A percentile compares a stretch with the other conserved stretches of the same genome.
phyloP scores from a whole-genome alignment of 2,888 invertebrate genomes.

The Brachyopa scutellaris region DNA sequence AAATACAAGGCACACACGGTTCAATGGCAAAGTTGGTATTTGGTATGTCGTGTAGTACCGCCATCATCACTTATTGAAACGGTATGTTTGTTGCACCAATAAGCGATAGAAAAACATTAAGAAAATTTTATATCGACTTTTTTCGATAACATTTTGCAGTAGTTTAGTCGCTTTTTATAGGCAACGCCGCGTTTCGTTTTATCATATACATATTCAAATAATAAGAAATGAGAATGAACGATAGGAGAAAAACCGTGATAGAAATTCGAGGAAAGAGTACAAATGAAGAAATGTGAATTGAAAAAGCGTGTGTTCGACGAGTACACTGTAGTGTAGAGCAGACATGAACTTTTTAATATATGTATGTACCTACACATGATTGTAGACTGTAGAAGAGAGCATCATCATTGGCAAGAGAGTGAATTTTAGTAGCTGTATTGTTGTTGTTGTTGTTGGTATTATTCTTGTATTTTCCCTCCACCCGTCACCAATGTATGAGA shows the following conservation, averaged over 20 bases:
- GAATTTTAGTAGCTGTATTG: conserved; percentile 38
- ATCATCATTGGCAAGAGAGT: conserved; percentile 47
- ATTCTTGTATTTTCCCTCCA: conserved; percentile 1
- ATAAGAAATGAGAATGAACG: conserved; percentile 34
- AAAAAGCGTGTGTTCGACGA: conserved; percentile 57
- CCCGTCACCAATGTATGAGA: conserved; percentile 22
- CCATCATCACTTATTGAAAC: background rate
- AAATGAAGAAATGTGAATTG: conserved; percentile 46
- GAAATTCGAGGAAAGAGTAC: conserved; percentile 16
- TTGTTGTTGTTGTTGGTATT: conserved; percentile 30
- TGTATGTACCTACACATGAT: conserved; percentile 18
- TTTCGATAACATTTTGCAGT: no score
- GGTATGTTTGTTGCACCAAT: background rate
- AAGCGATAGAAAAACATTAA: background rate
- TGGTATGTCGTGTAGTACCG: no score
- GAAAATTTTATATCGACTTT: no score
- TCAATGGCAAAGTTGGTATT: conserved; percentile 12
- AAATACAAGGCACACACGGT: no score
- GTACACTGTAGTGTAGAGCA: conserved; percentile 53
- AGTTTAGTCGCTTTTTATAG: background rate
- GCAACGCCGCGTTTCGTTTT: background rate
- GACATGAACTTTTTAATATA: conserved; percentile 36
- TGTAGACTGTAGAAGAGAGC: conserved; percentile 53
- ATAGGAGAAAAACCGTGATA: conserved; percentile 27
- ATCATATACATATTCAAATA: conserved; percentile 21